Evolutionary conservation across 1,140 invertebrate species (phyloP).

Genomic region (Anagrus nilaparvatae): DNA sequence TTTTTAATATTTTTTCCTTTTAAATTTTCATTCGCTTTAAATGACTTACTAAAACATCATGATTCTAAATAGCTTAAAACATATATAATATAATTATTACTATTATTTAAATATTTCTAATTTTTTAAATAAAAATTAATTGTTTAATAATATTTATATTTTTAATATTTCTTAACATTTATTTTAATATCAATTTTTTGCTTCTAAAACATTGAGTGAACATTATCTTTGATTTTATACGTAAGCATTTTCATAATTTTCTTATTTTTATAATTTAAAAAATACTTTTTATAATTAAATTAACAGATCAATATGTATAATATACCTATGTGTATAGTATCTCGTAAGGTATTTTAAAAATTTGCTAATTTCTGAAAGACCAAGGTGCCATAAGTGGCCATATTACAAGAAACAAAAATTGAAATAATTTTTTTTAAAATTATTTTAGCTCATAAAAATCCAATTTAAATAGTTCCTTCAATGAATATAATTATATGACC

Average conservation of each 20-base stretch:
- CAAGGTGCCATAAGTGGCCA: too few relatives aligned
- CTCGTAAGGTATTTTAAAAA: too few relatives aligned
- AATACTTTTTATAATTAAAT: background rate
- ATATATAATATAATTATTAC: too few relatives aligned
- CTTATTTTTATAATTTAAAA: background rate
- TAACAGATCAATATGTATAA: background rate
- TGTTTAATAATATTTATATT: conserved; percentile 18
- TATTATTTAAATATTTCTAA: too few relatives aligned
- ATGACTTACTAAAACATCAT: background rate
- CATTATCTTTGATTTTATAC: background rate
- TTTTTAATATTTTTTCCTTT: background rate
- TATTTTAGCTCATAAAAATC: too few relatives aligned
- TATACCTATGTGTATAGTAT: conserved; percentile 7
- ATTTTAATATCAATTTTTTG: background rate
- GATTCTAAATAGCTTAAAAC: background rate
- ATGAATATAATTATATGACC: too few relatives aligned
- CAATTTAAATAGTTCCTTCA: too few relatives aligned
- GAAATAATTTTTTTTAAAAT: too few relatives aligned
- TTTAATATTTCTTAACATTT: conserved; percentile 17
- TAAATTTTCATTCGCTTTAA: background rate
- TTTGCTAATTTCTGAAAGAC: too few relatives aligned
- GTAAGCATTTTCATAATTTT: background rate
- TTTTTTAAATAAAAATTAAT: conserved; percentile 17
- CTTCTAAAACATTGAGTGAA: background rate
- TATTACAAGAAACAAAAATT: too few relatives aligned